Evolutionary conservation across 2,113 vertebrate species (phyloP), one percentile per base, ranked within the genome.

Genomic region (Xiphophorus couchianus): DNA sequence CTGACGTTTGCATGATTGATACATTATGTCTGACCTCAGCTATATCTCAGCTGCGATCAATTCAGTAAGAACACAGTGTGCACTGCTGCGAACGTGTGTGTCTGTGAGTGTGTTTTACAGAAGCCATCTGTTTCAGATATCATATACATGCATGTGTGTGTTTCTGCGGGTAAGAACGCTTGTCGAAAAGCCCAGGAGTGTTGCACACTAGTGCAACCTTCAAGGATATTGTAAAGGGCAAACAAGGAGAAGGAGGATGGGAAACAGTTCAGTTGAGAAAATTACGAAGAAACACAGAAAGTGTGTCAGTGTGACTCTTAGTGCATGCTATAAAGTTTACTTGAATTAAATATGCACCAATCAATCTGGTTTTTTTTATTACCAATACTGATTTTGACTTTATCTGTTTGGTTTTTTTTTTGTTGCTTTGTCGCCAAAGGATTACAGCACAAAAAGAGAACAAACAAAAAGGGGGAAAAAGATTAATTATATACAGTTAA

Each of bases 21-120:
- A 90, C 79, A 88, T 89, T 77, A 85, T 31, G 74, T 89, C 84
- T 88, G 90, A 91, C 90, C 90, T 91, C 85, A 71, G 87, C 82
- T 71, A 74, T 66, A 84, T 86, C 89, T 86, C 82, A 84, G 44
- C 82, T 65, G 73, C 42, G 25, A 92, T 93, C 91, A 87, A 90
- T 93, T 76, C 51, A 76, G 75, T 82, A 78, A 84, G 51, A 80
- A 85, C 83, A 65, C 48, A 79, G 81, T 66, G 73, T 10, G 19
- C 62, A 63, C 74, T 54, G 48, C 35, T 64, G 78, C 61, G 72
- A 65, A 9, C 66, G 61, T 63, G 39, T 61, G 22, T 73, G 76
- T 72, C 5, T 71, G 33, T 35, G 58, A 69, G 72, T 81, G 68
- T 44, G 14, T 44, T 54, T 19, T 58, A 25, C 51, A 58, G 22